Percentiles rank a stretch among this genome's conserved stretches.
Conservation (phyloP, 1,140 invertebrate genomes). For the Melanaphis sacchari region DNA sequence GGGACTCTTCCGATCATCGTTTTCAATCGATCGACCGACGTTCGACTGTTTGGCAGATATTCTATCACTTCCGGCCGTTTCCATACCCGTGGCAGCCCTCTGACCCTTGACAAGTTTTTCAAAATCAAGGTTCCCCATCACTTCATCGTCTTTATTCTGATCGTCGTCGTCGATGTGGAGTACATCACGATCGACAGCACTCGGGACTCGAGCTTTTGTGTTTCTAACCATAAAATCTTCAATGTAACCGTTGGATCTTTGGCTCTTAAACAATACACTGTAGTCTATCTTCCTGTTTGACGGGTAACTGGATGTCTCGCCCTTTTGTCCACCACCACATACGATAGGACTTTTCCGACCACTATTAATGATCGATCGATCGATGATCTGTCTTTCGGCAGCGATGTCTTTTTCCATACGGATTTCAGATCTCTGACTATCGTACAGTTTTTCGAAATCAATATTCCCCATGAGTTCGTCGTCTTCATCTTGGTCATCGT, state of each 20-base stretch:
- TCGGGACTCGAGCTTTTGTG: too few species aligned
- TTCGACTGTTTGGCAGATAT: neutral
- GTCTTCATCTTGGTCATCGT: neutral
- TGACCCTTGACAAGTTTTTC: neutral
- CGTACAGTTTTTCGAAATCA: neutral
- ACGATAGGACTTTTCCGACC: neutral
- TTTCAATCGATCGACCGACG: neutral
- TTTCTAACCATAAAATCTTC: neutral
- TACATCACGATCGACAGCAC: neutral
- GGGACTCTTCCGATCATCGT: neutral
- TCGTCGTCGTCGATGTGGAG: neutral
- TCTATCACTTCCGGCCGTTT: neutral
- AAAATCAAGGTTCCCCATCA: neutral
- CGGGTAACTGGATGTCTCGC: neutral
- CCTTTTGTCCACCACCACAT: neutral
- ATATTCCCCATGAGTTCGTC: neutral
- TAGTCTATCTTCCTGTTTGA: neutral
- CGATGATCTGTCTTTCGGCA: neutral
- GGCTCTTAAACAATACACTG: neutral
- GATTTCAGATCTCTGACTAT: neutral
- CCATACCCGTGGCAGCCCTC: neutral
- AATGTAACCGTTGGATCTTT: neutral
- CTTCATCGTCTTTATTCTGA: neutral
- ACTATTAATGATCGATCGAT: neutral
- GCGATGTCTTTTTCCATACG: neutral